Evolutionary conservation across 2,797 vertebrate genomes (phyloP), one percentile per base, ranked within the genome.

Genomic region (Gymnoscopelus microlampas): DNA sequence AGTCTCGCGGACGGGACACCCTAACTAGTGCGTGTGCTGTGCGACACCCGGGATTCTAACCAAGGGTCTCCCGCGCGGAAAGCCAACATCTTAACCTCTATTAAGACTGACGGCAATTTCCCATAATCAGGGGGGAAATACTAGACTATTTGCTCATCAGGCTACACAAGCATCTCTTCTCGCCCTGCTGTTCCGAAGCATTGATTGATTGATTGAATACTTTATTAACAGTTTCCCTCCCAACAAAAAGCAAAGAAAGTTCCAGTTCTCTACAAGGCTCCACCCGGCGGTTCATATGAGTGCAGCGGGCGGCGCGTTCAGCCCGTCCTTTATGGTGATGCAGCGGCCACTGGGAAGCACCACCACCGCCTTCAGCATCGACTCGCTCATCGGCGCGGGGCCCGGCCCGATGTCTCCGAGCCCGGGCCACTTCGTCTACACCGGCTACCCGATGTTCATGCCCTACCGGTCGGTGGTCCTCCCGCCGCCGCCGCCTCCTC

Each of bases 361-460:
- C 84, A 95, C 95, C 91, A 95, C 96, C 84, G 96, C 96, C 89
- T 98, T 98, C 94, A 97, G 96, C 93, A 98, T 98, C 76, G 97
- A 98, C 94, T 97, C 96, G 55, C 94, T 98, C 81, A 98, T 98
- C 93, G 96, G 96, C 71, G 95, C 39, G 1, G 8, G 39, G 7
- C 39, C 19, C 19, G 19, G 19, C 1, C 19, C 19, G 19, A 19
- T 19, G 19, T 19, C 19, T 19, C 19, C 96, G 83, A 94, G 95
- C 79, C 95, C 96, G 80, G 96, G 96, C 70, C 96, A 95, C 88
- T 96, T 98, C 84, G 95, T 97, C 64, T 97, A 97, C 91, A 96
- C 96, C 29, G 96, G 96, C 60, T 98, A 98, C 89, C 97, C 97
- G 55, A 98, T 98, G 96, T 98, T 98, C 88, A 96, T 98, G 96